Conservation (phyloP, 1,140 invertebrate species). For the Scaptomyza montana region DNA sequence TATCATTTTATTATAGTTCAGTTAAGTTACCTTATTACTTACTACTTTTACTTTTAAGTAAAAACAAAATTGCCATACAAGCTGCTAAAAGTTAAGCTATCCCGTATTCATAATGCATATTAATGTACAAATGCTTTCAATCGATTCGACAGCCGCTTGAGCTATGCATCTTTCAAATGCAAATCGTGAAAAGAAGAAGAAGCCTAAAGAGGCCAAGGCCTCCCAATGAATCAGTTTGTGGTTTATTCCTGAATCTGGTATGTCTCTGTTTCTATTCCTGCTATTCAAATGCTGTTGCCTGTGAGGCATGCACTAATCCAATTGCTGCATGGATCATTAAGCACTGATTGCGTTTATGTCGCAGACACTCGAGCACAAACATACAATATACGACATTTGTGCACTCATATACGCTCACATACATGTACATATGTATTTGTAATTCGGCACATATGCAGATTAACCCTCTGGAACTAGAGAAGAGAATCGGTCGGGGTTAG, state of each 20-base stretch:
- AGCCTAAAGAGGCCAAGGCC: background rate
- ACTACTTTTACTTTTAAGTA: too few species aligned
- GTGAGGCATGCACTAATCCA: constrained; percentile 66
- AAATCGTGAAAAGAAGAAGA: constrained; percentile 40
- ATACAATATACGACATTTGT: background rate
- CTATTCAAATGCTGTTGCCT: constrained; percentile 19
- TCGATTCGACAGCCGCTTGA: constrained; percentile 35
- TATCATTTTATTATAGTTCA: too few species aligned
- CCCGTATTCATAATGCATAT: background rate
- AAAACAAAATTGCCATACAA: constrained; percentile 1
- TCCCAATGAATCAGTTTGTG: background rate
- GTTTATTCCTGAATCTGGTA: background rate
- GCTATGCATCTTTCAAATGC: constrained; percentile 41
- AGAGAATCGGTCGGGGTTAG: background rate
- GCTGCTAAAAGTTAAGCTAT: constrained; percentile 7
- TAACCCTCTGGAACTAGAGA: constrained; percentile 39
- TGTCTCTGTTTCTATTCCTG: constrained; percentile 1
- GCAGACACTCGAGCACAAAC: constrained; percentile 33
- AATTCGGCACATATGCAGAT: constrained; percentile 58
- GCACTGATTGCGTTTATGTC: constrained; percentile 75
- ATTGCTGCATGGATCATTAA: constrained; percentile 76
- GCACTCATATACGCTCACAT: background rate
- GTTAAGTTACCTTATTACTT: too few species aligned
- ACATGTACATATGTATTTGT: constrained; percentile 15
- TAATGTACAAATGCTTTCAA: constrained; percentile 28